Evolutionary conservation across 1,140 invertebrate species (phyloP), one percentile per base, ranked within the genome.

Genomic region (Argopecten irradians): DNA sequence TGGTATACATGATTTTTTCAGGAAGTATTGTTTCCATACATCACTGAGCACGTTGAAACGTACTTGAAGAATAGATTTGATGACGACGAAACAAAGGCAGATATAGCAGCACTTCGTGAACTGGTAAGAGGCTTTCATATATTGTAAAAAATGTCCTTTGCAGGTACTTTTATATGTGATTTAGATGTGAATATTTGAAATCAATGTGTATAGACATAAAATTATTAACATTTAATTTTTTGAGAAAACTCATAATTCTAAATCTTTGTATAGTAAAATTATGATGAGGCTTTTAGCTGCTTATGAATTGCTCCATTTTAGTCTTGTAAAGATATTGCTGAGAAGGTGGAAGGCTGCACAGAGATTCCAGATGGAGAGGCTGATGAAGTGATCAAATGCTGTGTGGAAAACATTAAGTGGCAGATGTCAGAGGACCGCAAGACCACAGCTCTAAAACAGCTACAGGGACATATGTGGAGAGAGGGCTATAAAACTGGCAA

Each of bases 401-500:
- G 95, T 16, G 88, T 94, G 22, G 91, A 90, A 87, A 97, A 97
- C 96, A 96, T 98, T 19, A 96, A 97, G 89, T 97, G 97, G 97
- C 97, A 97, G 95, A 98, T 98, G 96, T 97, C 97, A 82, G 95
- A 96, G 32, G 97, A 98, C 95, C 96, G 97, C 86, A 98, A 98
- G 94, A 97, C 97, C 35, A 97, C 96, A 28, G 96, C 97, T 33
- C 96, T 99, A 36, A 99, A 99, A 95, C 96, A 97, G 71, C 95
- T 99, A 5, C 98, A 99, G 94, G 98, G 98, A 3, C 96, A 98
- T 71, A 97, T 99, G 90, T 99, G 98, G 97, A 96, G 97, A 92
- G 96, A 97, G 91, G 98, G 97, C 13, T 99, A 98, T 94, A 96
- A 97, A 87, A 96, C 96, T 84, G 97, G 97, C 34, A 95, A 97